Evolutionary conservation across 2,797 vertebrate species (phyloP).

Genomic region (Nothura maculosa): DNA sequence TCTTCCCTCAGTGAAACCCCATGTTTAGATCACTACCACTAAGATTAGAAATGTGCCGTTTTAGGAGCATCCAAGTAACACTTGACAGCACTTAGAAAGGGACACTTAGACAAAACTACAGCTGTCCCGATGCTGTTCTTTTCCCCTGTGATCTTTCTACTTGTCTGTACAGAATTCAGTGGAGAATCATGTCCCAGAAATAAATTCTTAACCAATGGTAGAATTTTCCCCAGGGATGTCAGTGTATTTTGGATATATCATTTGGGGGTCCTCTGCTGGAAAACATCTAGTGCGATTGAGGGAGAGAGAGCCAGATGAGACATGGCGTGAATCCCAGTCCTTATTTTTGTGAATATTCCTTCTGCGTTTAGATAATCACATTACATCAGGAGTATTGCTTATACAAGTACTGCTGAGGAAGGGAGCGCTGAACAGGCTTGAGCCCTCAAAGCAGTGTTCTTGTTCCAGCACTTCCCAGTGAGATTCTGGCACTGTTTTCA

Average conservation of each 20-base stretch:
- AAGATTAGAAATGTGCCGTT: neutral
- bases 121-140: neutral
- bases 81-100: neutral
- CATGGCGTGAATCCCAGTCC: conserved; percentile 35
- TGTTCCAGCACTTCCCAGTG: conserved; percentile 3
- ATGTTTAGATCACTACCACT: neutral
- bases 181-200: neutral
- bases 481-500: conserved; percentile 13
- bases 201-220: neutral
- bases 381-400: conserved; percentile 48
- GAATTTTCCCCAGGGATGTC: conserved; percentile 2
- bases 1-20: neutral
- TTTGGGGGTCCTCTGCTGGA: conserved; percentile 10
- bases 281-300: conserved; percentile 41
- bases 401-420: conserved; percentile 41
- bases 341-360: conserved; percentile 41
- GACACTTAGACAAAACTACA: neutral
- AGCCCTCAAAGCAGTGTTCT: neutral
- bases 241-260: conserved; percentile 3
- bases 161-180: neutral
- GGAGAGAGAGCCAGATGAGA: conserved; percentile 40
- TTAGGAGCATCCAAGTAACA: neutral
- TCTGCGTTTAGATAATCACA: conserved; percentile 42
- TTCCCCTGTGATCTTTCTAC: neutral
- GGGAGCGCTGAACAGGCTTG: neutral